A percentile compares a stretch with the other conserved stretches of the same genome.
Evolutionary conservation across 2,888 invertebrate species (phyloP).

Genomic region (Sturmia bella): DNA sequence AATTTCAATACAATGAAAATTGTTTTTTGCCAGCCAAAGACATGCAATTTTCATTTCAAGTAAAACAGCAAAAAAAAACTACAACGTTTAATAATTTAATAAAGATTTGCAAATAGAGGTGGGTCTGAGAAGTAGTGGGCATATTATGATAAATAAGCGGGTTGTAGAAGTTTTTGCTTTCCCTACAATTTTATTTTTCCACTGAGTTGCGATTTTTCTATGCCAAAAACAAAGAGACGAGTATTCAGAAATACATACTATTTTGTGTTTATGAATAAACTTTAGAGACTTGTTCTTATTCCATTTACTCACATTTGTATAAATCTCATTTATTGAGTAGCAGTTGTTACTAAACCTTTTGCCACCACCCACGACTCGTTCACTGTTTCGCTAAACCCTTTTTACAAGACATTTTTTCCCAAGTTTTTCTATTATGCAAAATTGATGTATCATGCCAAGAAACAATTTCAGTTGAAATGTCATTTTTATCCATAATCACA

Average conservation of each 20-base stretch:
- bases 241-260: too few relatives aligned
- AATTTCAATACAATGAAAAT: slow-evolving; percentile 77
- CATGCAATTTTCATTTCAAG: slow-evolving; percentile 61
- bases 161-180: too few relatives aligned
- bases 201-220: too few relatives aligned
- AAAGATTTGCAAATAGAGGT: slow-evolving; percentile 4
- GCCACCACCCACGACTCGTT: slow-evolving; percentile 63
- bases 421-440: slow-evolving; percentile 69
- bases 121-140: slow-evolving; percentile 3
- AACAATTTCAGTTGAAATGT: slow-evolving; percentile 79
- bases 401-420: slow-evolving; percentile 18
- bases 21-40: slow-evolving; percentile 75
- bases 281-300: too few relatives aligned
- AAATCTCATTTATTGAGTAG: too few relatives aligned
- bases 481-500: slow-evolving; percentile 71
- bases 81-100: slow-evolving; percentile 2
- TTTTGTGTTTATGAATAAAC: too few relatives aligned
- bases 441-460: slow-evolving; percentile 82
- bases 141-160: too few relatives aligned
- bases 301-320: too few relatives aligned
- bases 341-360: not conserved
- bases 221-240: too few relatives aligned
- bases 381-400: slow-evolving; percentile 48
- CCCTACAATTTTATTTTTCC: too few relatives aligned
- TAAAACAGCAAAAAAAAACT: not conserved